Evolutionary conservation across 2,113 vertebrate species (phyloP).

Genomic region (Heterotis niloticus): DNA sequence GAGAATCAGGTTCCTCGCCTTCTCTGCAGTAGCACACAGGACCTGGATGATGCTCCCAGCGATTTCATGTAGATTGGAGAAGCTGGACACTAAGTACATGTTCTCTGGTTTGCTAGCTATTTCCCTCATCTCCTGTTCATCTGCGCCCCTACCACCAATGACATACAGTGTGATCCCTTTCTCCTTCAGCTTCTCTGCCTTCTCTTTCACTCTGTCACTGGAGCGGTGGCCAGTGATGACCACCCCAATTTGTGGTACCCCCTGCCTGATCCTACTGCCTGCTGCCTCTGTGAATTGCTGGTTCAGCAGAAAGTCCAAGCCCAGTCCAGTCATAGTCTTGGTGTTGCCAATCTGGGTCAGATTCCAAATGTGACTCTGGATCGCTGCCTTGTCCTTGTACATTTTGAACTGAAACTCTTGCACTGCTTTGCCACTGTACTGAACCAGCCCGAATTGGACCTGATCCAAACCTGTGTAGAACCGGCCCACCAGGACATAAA

Average conservation of each 20-base stretch:
- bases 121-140: neutral
- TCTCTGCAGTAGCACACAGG: neutral
- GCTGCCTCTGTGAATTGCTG: neutral
- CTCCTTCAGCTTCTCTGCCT: neutral
- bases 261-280: neutral
- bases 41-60: neutral
- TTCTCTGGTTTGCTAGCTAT: neutral
- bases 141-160: neutral
- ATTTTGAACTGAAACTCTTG: no score
- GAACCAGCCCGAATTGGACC: neutral
- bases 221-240: neutral
- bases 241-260: conserved; percentile 9
- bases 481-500: neutral
- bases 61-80: neutral
- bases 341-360: neutral
- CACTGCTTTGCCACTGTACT: neutral
- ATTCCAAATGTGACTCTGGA: neutral
- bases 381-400: no score
- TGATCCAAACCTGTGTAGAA: conserved; percentile 3
- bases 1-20: no score
- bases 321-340: neutral
- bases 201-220: neutral
- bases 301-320: neutral
- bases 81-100: neutral
- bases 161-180: neutral